Percentiles rank a stretch among this genome's conserved stretches.
These are phyloP conservation scores for Halyomorpha halys DNA, from an alignment of 1,140 invertebrate genomes.

Conservation along the genomic window DNA sequence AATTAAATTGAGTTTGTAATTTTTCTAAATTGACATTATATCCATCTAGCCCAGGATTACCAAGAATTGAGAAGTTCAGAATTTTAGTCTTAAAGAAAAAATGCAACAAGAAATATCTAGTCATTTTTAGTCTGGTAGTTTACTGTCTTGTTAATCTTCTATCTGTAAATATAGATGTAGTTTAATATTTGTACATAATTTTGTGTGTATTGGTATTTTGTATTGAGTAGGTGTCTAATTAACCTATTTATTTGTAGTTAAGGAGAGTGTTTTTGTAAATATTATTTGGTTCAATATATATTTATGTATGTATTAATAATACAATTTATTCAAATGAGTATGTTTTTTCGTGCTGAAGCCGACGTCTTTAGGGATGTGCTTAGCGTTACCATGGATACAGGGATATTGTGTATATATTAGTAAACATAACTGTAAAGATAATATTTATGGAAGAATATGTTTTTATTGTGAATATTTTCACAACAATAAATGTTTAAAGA, in stretches of 20 bases:
- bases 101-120: no score
- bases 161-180: no score
- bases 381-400: constrained; percentile 8
- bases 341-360: no score
- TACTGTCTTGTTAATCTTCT: no score
- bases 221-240: constrained; percentile 1
- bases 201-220: neutral
- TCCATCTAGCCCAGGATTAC: no score
- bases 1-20: no score
- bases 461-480: neutral
- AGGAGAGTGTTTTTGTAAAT: neutral
- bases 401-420: constrained; percentile 10
- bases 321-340: no score
- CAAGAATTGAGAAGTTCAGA: no score
- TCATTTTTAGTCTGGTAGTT: no score
- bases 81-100: no score
- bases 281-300: neutral
- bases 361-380: neutral
- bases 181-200: no score
- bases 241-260: neutral
- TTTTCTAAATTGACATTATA: no score
- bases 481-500: neutral
- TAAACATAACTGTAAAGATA: neutral
- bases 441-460: neutral
- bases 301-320: neutral